These are phyloP conservation scores for Eretmochelys imbricata DNA, from an alignment of 2,113 vertebrate species.

Conservation along the genomic window DNA sequence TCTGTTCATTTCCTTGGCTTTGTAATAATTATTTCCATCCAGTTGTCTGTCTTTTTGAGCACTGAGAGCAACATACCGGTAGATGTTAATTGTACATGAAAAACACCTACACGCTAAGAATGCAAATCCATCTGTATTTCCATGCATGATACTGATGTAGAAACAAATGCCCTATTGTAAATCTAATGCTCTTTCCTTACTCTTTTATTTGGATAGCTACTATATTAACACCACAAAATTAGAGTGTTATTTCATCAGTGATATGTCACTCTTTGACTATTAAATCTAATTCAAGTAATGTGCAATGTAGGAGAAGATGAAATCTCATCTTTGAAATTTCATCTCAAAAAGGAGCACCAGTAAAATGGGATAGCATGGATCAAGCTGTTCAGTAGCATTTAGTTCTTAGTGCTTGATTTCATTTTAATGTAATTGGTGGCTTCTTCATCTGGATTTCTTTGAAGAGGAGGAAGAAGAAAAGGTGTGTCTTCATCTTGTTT, in stretches of 20 bases:
- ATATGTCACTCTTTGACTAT: not conserved
- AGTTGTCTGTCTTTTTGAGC: not conserved
- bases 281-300: not conserved
- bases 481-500: not conserved
- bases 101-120: conserved; percentile 46
- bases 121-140: conserved; percentile 3
- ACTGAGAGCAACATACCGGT: not conserved
- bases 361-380: not conserved
- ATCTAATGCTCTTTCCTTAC: not conserved
- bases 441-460: not conserved
- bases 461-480: not conserved
- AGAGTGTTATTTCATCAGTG: not conserved
- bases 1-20: not conserved
- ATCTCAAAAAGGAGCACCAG: not conserved
- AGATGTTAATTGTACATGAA: conserved; percentile 12
- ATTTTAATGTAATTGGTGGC: not conserved
- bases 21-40: not conserved
- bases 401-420: not conserved
- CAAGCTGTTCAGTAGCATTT: not conserved
- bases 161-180: not conserved
- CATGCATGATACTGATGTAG: not conserved
- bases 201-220: not conserved
- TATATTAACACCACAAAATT: conserved; percentile 27
- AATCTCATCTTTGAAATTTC: not conserved
- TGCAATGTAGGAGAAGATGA: not conserved